Percentiles rank a stretch among this genome's conserved stretches.
These are phyloP conservation scores for Papilio glaucus DNA, from an alignment of 1,140 invertebrate genomes.

Conservation along the genomic window DNA sequence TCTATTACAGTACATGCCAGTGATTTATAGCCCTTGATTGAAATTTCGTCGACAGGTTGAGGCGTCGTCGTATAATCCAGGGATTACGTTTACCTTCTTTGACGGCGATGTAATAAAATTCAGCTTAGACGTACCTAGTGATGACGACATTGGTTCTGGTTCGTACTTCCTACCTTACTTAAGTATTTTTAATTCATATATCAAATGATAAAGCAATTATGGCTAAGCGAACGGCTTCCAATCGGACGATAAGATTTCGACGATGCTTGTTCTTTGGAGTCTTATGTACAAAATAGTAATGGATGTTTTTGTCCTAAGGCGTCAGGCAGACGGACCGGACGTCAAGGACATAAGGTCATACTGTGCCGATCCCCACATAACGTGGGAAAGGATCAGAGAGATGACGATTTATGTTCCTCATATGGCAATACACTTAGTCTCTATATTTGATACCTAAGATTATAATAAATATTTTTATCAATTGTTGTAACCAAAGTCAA, in stretches of 20 bases:
- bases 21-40: slow-evolving; percentile 35
- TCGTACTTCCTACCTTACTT: background rate
- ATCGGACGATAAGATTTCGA: too few species aligned
- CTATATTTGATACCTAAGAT: background rate
- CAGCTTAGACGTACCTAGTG: slow-evolving; percentile 78
- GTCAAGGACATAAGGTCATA: too few species aligned
- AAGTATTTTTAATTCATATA: slow-evolving; percentile 7
- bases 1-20: slow-evolving; percentile 21
- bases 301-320: too few species aligned
- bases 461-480: background rate
- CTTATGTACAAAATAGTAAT: too few species aligned
- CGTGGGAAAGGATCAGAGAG: too few species aligned
- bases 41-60: slow-evolving; percentile 35
- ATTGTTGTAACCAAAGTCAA: background rate
- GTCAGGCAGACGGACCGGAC: too few species aligned
- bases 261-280: too few species aligned
- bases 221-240: background rate
- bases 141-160: slow-evolving; percentile 40
- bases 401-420: background rate
- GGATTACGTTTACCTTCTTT: slow-evolving; percentile 72
- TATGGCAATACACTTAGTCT: background rate
- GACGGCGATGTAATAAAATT: slow-evolving; percentile 80
- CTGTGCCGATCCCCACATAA: too few species aligned
- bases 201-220: background rate
- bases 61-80: slow-evolving; percentile 29